These are phyloP conservation scores for Cinclus cinclus DNA, from an alignment of 2,113 vertebrate species.

Conservation along the genomic window DNA sequence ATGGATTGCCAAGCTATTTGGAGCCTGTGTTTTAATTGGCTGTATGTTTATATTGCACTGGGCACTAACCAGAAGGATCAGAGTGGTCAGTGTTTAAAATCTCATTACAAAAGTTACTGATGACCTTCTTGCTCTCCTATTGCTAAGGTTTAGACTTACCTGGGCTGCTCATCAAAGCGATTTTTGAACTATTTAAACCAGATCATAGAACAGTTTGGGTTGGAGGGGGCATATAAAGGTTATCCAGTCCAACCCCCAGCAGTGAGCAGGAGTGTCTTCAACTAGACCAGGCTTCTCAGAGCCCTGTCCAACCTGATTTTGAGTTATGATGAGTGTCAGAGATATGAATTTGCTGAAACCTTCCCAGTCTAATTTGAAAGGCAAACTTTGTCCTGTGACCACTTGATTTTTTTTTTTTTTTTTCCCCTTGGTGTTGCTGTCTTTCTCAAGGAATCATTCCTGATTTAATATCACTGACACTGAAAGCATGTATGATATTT, in stretches of 20 bases:
- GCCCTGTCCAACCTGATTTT: no score
- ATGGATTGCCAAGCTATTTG: not conserved
- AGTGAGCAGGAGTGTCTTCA: not conserved
- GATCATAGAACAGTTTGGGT: not conserved
- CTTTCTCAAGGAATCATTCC: not conserved
- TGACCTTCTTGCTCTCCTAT: not conserved
- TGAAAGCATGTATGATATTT: not conserved
- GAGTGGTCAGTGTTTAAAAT: not conserved
- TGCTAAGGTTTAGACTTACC: not conserved
- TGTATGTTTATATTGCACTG: not conserved
- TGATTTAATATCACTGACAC: not conserved
- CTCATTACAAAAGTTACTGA: not conserved
- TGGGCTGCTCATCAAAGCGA: not conserved
- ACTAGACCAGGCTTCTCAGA: not conserved
- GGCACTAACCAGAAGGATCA: not conserved
- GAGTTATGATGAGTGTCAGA: not conserved
- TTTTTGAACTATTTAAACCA: not conserved
- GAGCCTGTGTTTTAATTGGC: not conserved
- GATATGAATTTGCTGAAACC: not conserved
- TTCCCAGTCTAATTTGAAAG: not conserved
- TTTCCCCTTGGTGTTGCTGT: not conserved
- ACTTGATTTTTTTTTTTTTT: not conserved
- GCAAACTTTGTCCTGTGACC: not conserved
- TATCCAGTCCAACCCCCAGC: not conserved
- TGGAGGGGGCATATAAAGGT: not conserved